Percentiles rank a stretch among this genome's conserved stretches.
phyloP scores from a whole-genome alignment of 2,797 vertebrate genomes.

The Gambelia wislizenii region DNA sequence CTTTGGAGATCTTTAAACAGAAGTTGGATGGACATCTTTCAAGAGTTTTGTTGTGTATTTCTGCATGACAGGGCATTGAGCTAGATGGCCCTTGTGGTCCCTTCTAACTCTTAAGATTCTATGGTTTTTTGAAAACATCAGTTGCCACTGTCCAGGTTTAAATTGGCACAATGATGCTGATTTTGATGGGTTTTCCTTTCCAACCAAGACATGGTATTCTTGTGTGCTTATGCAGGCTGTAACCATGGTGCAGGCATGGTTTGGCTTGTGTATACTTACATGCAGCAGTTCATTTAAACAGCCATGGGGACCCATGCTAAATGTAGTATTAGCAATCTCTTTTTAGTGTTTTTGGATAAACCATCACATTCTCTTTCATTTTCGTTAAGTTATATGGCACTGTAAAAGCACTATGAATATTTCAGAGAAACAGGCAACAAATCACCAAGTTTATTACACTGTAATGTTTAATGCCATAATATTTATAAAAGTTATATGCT shows the following conservation, averaged over 20 bases:
- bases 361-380: not conserved
- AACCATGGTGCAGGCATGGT: too few relatives aligned
- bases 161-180: not conserved
- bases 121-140: not conserved
- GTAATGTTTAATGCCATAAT: not conserved
- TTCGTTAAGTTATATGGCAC: not conserved
- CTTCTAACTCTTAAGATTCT: too few relatives aligned
- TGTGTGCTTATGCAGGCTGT: too few relatives aligned
- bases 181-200: not conserved
- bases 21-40: too few relatives aligned
- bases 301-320: not conserved
- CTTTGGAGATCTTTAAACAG: too few relatives aligned
- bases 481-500: conserved; percentile 35
- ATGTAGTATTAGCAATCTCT: not conserved
- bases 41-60: too few relatives aligned
- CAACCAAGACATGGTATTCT: not conserved
- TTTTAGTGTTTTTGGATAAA: not conserved
- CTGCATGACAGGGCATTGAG: too few relatives aligned
- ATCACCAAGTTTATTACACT: conserved; percentile 22
- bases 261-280: not conserved
- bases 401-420: not conserved
- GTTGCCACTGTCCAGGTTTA: not conserved
- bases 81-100: too few relatives aligned
- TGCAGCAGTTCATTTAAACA: not conserved
- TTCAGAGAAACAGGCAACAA: conserved; percentile 11